Evolutionary conservation across 2,797 vertebrate genomes (phyloP), one percentile per base, ranked within the genome.

Genomic region (Cyclopterus lumpus): DNA sequence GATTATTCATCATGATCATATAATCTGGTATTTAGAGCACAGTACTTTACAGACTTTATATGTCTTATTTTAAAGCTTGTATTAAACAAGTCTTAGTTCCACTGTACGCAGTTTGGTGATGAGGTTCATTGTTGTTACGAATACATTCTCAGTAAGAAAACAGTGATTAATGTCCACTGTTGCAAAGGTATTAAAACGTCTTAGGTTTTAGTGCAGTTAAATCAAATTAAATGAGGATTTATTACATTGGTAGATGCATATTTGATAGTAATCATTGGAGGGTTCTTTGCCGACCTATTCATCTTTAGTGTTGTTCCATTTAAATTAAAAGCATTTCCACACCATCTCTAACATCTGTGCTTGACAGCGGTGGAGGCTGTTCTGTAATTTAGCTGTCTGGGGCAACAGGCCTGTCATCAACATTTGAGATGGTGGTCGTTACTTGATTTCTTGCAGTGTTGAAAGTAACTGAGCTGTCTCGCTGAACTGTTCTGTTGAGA

Each of bases 391-490:
- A 8, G 34, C 67, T 55, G 44, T 51, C 42, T 77, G 40, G 16
- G 62, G 40, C 22, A 55, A 24, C 32, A 34, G 46, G 20, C 18
- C 49, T 34, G 40, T 46, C 30, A 68, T 69, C 59, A 38, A 48
- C 15, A 28, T 69, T 48, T 57, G n/a, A 28, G 20, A 28, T 36
- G 32, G 26, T 1, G 3, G 40, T 57, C 49, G 57, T 22, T 46
- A 24, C 22, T 48, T 61, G 8, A 60, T 36, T 28, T 16, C 32
- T 68, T 24, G 30, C 12, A 42, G 44, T 63, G 12, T 6, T 72
- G 40, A 80, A 66, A 69, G 49, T 58, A 30, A 30, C 59, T 62
- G 28, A 67, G 12, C 55, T 67, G 46, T 61, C 55, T 73, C 44
- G 30, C 8, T 51, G 20, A 85, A 61, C 40, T 14, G 6, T 28